These are phyloP conservation scores for human DNA, from an alignment of 2,113 vertebrate species.

Conservation along the genomic window DNA sequence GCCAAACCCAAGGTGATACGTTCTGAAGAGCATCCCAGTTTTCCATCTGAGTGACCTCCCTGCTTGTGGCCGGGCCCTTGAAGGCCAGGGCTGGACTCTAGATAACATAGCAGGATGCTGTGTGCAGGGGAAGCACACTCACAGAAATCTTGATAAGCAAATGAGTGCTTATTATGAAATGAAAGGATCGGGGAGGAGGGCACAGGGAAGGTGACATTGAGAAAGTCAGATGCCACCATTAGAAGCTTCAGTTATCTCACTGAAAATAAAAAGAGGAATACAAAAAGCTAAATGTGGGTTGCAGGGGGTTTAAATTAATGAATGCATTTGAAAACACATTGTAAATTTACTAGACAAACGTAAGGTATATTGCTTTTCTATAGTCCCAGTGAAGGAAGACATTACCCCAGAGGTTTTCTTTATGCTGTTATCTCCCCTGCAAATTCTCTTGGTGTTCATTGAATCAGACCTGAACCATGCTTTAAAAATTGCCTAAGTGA, in stretches of 20 bases:
- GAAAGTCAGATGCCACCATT: neutral
- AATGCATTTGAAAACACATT: neutral
- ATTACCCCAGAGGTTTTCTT: neutral
- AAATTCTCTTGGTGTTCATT: neutral
- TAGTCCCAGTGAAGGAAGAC: neutral
- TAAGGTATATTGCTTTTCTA: neutral
- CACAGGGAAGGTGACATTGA: neutral
- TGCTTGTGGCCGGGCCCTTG: neutral
- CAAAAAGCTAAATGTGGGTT: neutral
- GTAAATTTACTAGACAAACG: neutral
- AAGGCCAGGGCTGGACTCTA: neutral
- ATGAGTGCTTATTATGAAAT: neutral
- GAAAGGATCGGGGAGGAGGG: neutral
- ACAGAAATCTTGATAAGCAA: neutral
- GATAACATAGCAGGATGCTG: neutral
- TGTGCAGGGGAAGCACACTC: neutral
- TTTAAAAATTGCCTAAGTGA: neutral
- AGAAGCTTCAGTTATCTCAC: neutral
- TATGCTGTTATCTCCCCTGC: rapidly evolving
- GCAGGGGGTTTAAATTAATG: neutral
- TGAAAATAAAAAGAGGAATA: neutral
- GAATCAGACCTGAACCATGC: neutral
- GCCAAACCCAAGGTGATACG: neutral
- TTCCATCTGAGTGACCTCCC: neutral
- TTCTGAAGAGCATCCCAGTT: neutral